Percentiles rank a stretch among this genome's conserved stretches.
Conservation (phyloP, 1,140 invertebrate species). For the Formica exsecta region DNA sequence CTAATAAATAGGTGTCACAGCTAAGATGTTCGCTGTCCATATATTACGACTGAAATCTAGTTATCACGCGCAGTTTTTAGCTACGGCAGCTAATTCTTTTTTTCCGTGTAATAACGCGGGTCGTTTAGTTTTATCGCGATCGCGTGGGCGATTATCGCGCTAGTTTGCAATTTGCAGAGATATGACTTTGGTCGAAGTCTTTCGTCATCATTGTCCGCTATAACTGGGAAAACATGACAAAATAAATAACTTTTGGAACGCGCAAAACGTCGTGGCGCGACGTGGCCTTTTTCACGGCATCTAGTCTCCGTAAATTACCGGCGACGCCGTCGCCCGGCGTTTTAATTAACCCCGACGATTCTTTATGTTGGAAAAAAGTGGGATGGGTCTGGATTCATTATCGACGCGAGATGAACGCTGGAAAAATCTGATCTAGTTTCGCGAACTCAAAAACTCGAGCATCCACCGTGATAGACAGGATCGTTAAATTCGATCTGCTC, state of each 20-base stretch:
- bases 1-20: too few relatives aligned
- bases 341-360: conserved; percentile 68
- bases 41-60: too few relatives aligned
- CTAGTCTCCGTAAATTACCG: conserved; percentile 54
- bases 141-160: conserved; percentile 12
- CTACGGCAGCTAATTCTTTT: too few relatives aligned
- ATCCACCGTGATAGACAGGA: neutral
- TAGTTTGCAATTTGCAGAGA: neutral
- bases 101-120: neutral
- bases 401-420: conserved; percentile 10
- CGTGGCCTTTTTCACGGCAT: conserved; percentile 49
- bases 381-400: conserved; percentile 64
- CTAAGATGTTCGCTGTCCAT: too few relatives aligned
- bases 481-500: neutral
- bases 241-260: conserved; percentile 21
- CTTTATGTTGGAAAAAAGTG: conserved; percentile 56
- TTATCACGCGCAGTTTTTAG: too few relatives aligned
- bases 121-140: conserved; percentile 8
- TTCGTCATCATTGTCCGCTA: neutral
- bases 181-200: neutral
- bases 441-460: conserved; percentile 8
- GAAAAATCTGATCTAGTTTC: conserved; percentile 57
- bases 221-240: neutral
- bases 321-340: conserved; percentile 29
- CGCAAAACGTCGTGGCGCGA: neutral